phyloP scores from a whole-genome alignment of 2,888 invertebrate genomes.

The Scaptodrosophila latifasciaeformis region DNA sequence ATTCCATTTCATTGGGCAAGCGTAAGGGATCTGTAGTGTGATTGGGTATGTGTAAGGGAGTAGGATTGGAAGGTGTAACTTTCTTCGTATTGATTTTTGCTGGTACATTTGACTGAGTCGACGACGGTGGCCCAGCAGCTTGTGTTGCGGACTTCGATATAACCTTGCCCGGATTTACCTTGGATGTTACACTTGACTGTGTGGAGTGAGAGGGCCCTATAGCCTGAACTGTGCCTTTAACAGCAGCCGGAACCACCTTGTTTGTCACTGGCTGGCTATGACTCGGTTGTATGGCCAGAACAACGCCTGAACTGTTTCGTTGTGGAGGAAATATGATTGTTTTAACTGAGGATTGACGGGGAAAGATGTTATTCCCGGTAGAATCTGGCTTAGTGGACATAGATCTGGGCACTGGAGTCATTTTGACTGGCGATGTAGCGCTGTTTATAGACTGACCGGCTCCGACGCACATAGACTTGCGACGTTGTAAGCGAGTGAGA shows the following conservation, averaged over 20 bases:
- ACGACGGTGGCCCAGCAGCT: too few species aligned
- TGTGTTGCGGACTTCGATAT: too few species aligned
- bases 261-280: not conserved
- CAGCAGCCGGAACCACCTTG: not conserved
- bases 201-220: too few species aligned
- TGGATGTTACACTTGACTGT: too few species aligned
- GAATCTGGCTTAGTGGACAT: not conserved
- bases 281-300: too few species aligned
- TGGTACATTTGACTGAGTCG: too few species aligned
- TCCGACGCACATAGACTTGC: constrained; percentile 39
- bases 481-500: constrained; percentile 46
- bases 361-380: constrained; percentile 40
- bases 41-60: too few species aligned
- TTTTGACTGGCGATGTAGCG: constrained; percentile 47
- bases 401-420: constrained; percentile 39
- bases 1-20: too few species aligned
- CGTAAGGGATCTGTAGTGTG: too few species aligned
- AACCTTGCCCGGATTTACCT: too few species aligned
- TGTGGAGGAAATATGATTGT: not conserved
- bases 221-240: not conserved
- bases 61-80: too few species aligned
- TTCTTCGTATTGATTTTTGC: too few species aligned
- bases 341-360: constrained; percentile 20
- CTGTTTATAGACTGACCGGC: constrained; percentile 24
- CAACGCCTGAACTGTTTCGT: not conserved